These are phyloP conservation scores for Buphagus erythrorhynchus DNA, from an alignment of 2,797 vertebrate genomes.

Conservation along the genomic window DNA sequence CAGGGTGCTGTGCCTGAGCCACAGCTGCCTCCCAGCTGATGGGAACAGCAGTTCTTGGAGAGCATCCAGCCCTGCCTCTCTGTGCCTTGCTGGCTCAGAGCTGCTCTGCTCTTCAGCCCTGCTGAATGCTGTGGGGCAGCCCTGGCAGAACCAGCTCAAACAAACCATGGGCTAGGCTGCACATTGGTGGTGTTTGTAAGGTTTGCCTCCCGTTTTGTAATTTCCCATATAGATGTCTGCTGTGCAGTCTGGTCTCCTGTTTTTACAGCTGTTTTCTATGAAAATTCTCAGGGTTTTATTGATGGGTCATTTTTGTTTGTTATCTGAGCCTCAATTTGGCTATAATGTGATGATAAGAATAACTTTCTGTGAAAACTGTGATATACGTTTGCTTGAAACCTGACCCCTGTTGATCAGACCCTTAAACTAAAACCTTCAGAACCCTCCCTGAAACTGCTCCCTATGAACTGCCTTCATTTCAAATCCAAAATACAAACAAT, in stretches of 20 bases:
- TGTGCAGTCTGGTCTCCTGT: neutral
- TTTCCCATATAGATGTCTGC: neutral
- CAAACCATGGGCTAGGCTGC: neutral
- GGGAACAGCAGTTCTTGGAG: neutral
- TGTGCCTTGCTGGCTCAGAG: accelerated
- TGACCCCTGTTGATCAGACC: neutral
- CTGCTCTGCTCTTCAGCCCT: neutral
- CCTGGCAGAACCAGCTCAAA: neutral
- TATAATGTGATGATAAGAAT: neutral
- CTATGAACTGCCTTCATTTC: neutral
- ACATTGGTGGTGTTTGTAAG: neutral
- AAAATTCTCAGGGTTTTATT: conserved; percentile 44
- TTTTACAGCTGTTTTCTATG: conserved; percentile 51
- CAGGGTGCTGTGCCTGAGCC: neutral
- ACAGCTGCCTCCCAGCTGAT: neutral
- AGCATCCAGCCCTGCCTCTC: neutral
- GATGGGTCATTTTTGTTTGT: conserved; percentile 30
- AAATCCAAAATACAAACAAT: neutral
- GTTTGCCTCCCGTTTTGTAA: neutral
- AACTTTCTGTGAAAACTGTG: conserved; percentile 12
- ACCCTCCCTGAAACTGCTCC: neutral
- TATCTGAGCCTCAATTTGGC: neutral
- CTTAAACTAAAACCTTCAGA: neutral
- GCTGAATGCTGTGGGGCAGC: neutral
- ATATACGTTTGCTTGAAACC: neutral